A percentile compares a stretch with the other conserved stretches of the same genome.
Conservation (phyloP, 2,797 vertebrate genomes). For the Columba guinea region DNA sequence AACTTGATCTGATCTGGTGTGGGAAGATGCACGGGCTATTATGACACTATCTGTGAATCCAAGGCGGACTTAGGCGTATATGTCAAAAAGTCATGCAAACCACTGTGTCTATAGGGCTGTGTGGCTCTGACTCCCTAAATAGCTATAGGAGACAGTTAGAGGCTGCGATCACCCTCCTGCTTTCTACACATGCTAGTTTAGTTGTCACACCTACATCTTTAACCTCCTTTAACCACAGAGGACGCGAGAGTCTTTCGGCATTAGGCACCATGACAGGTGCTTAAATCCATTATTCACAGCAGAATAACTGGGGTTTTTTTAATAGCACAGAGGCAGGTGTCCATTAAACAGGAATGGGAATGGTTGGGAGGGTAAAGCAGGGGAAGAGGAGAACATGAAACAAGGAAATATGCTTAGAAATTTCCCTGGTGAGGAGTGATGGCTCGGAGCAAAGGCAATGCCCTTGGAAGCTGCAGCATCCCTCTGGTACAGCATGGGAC, state of each 20-base stretch:
- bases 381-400: background rate
- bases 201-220: background rate
- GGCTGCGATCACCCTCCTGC: background rate
- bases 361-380: background rate
- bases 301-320: background rate
- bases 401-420: background rate
- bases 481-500: rapidly evolving
- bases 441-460: background rate
- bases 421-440: background rate
- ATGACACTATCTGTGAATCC: rapidly evolving
- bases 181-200: rapidly evolving
- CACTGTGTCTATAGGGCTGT: background rate
- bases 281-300: background rate
- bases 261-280: background rate
- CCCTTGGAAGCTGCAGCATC: background rate
- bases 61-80: background rate
- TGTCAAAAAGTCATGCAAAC: background rate
- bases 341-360: background rate
- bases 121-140: background rate
- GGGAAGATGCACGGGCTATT: background rate
- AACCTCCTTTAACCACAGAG: background rate
- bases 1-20: background rate
- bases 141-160: background rate
- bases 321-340: background rate
- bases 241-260: background rate